A percentile compares a stretch with the other conserved stretches of the same genome.
These are phyloP conservation scores for Andrena praecox DNA, from an alignment of 2,888 invertebrate species.

Conservation along the genomic window DNA sequence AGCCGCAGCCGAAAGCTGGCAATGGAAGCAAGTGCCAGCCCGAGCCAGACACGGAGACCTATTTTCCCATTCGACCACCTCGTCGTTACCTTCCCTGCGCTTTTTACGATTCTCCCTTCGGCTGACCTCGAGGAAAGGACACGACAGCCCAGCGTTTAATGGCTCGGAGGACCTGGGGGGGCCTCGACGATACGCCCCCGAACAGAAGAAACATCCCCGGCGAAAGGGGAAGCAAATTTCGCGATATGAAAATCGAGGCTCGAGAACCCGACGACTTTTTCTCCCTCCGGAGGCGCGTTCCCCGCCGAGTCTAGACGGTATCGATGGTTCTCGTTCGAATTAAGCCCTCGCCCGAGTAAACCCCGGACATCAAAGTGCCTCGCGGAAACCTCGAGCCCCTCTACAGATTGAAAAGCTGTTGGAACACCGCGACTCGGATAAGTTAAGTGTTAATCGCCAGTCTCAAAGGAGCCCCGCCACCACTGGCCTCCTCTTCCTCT, in stretches of 20 bases:
- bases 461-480: slow-evolving; percentile 41
- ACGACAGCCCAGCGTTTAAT: background rate
- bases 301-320: background rate
- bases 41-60: slow-evolving; percentile 78
- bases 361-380: slow-evolving; percentile 23
- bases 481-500: slow-evolving; percentile 34
- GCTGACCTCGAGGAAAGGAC: slow-evolving; percentile 8
- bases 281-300: too few relatives aligned
- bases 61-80: slow-evolving; percentile 70
- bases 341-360: background rate
- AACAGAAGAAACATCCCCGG: background rate
- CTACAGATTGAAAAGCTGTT: slow-evolving; percentile 46
- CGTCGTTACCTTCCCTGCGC: slow-evolving; percentile 52
- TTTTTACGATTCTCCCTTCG: slow-evolving; percentile 20
- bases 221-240: background rate
- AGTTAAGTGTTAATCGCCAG: slow-evolving; percentile 63
- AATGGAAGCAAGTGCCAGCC: slow-evolving; percentile 71
- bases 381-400: slow-evolving; percentile 37
- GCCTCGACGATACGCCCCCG: background rate
- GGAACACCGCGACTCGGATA: slow-evolving; percentile 40
- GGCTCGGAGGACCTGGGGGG: background rate
- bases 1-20: slow-evolving; percentile 38
- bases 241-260: too few relatives aligned
- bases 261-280: too few relatives aligned
- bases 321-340: slow-evolving; percentile 26